Percentiles rank a stretch among this genome's conserved stretches.
Evolutionary conservation across 2,797 vertebrate species (phyloP).

Genomic region (Hippoglossus hippoglossus): DNA sequence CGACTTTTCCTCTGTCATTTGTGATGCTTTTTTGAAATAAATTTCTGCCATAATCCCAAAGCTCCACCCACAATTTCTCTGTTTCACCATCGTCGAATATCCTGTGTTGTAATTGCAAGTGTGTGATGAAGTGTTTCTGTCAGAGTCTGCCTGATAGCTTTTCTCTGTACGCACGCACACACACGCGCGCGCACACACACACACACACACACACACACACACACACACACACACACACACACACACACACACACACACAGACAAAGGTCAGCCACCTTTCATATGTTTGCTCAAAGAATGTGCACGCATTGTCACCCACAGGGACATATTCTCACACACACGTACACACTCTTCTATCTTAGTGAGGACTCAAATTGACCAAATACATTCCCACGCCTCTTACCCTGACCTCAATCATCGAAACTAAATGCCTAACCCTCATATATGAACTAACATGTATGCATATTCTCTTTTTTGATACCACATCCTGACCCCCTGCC

Average conservation of each 20-base stretch:
- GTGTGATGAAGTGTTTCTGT: conserved; percentile 66
- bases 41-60: conserved; percentile 24
- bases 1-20: conserved; percentile 24
- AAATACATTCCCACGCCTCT: too few relatives aligned
- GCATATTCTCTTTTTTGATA: too few relatives aligned
- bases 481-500: too few relatives aligned
- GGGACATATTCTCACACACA: too few relatives aligned
- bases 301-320: conserved; percentile 18
- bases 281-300: conserved; percentile 31
- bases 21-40: conserved; percentile 21
- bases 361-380: too few relatives aligned
- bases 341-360: neutral
- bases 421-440: too few relatives aligned
- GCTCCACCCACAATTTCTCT: conserved; percentile 21
- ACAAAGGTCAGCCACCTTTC: neutral
- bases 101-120: conserved; percentile 36
- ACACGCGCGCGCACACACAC: neutral
- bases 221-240: neutral
- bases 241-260: neutral
- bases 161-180: conserved; percentile 13
- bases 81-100: conserved; percentile 35
- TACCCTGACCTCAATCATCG: too few relatives aligned
- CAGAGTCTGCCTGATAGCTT: conserved; percentile 46
- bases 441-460: too few relatives aligned
- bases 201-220: neutral